Conservation (phyloP, 2,888 invertebrate species). For the Drosophila neutralis region DNA sequence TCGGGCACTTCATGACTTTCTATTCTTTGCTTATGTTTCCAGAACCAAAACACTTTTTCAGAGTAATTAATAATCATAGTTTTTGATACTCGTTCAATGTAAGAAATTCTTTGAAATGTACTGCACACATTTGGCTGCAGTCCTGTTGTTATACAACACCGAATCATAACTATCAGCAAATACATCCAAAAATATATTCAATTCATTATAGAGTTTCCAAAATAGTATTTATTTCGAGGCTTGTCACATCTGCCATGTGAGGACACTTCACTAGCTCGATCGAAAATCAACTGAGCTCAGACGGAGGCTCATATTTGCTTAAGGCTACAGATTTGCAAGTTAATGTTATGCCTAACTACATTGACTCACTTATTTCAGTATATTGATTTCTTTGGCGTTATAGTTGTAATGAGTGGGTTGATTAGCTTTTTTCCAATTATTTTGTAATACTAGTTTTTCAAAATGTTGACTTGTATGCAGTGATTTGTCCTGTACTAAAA, state of each 20-base stretch:
- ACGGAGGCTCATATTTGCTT: neutral
- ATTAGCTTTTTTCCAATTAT: neutral
- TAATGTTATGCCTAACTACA: neutral
- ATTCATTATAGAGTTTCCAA: neutral
- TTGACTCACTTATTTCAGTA: neutral
- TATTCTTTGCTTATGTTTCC: neutral
- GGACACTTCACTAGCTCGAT: neutral
- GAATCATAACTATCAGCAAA: neutral
- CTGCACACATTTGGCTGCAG: neutral
- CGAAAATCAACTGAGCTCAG: slow-evolving; percentile 35
- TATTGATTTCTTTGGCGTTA: neutral
- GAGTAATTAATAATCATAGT: neutral
- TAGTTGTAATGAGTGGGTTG: neutral
- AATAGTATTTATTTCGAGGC: neutral
- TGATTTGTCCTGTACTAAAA: neutral
- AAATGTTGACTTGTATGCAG: neutral
- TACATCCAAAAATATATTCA: neutral
- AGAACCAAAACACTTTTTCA: neutral
- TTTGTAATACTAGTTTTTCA: neutral
- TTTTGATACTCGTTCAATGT: neutral
- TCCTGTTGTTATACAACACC: neutral
- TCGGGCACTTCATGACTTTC: neutral
- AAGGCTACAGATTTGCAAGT: neutral
- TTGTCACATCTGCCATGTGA: neutral
- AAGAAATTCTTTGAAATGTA: fast-evolving